phyloP scores from a whole-genome alignment of 2,888 invertebrate genomes.

The Colostygia pectinataria region DNA sequence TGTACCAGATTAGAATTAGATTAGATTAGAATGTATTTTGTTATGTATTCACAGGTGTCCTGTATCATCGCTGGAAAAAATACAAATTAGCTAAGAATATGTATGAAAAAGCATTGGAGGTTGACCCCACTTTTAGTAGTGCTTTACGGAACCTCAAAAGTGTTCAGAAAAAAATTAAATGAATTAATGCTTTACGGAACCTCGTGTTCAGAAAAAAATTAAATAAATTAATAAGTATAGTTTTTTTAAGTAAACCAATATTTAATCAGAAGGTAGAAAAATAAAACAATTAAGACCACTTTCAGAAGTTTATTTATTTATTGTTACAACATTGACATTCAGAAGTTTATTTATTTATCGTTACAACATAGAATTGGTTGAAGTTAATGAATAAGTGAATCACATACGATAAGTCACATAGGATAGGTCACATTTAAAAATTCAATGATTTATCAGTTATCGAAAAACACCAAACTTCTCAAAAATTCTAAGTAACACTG shows the following conservation, averaged over 20 bases:
- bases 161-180: constrained; percentile 10
- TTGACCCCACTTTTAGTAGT: constrained; percentile 87
- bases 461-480: too few species aligned
- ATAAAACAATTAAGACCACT: constrained; percentile 3
- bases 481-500: too few species aligned
- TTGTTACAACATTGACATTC: too few species aligned
- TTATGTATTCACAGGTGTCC: constrained; percentile 85
- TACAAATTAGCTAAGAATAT: constrained; percentile 87
- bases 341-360: too few species aligned
- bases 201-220: constrained; percentile 51
- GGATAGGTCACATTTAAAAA: too few species aligned
- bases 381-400: too few species aligned
- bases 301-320: constrained; percentile 21
- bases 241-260: background rate
- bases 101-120: constrained; percentile 88
- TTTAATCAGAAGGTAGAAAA: background rate
- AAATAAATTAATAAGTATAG: constrained; percentile 1
- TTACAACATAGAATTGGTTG: too few species aligned
- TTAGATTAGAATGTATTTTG: background rate
- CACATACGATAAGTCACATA: too few species aligned
- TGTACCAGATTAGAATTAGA: too few species aligned
- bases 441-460: too few species aligned
- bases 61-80: constrained; percentile 97
- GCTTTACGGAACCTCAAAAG: constrained; percentile 86
- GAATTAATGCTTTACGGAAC: constrained; percentile 87